Evolutionary conservation across 2,797 vertebrate species (phyloP).

Genomic region (Pogoniulus pusillus): DNA sequence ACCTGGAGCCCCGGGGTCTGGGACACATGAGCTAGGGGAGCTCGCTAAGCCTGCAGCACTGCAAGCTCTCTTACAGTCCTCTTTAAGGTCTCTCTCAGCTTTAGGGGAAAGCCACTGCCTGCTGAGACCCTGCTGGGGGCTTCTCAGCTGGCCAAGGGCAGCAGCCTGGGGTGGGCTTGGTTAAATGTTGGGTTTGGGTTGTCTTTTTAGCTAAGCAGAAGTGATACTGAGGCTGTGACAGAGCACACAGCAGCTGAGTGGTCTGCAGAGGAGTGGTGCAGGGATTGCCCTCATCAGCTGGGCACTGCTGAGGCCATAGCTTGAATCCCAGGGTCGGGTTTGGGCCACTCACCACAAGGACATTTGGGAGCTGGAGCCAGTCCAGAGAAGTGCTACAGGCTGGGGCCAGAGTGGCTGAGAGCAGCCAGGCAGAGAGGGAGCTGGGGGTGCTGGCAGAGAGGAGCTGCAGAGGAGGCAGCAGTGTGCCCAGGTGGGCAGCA

Average conservation of each 20-base stretch:
- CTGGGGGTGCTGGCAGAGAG: no score
- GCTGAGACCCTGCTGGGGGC: accelerated
- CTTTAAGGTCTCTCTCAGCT: not conserved
- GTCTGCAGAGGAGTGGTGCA: not conserved
- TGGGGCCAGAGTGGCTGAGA: no score
- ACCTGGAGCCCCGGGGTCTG: not conserved
- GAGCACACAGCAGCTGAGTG: not conserved
- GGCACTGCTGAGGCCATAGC: no score
- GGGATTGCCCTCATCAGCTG: no score
- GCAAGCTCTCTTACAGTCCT: not conserved
- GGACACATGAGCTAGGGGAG: not conserved
- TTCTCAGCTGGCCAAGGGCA: not conserved
- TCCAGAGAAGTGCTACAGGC: no score
- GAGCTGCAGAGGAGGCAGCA: no score
- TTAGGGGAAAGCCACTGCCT: not conserved
- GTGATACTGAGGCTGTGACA: not conserved
- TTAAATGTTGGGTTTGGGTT: not conserved
- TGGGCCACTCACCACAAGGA: no score
- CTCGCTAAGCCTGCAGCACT: not conserved
- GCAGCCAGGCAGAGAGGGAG: no score
- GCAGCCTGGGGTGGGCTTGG: not conserved
- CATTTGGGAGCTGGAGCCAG: no score
- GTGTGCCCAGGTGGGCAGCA: no score
- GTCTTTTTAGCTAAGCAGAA: not conserved
- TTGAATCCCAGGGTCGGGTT: no score